Percentiles rank a stretch among this genome's conserved stretches.
Evolutionary conservation across 2,888 invertebrate species (phyloP).

Genomic region (Apodemia hepburni): DNA sequence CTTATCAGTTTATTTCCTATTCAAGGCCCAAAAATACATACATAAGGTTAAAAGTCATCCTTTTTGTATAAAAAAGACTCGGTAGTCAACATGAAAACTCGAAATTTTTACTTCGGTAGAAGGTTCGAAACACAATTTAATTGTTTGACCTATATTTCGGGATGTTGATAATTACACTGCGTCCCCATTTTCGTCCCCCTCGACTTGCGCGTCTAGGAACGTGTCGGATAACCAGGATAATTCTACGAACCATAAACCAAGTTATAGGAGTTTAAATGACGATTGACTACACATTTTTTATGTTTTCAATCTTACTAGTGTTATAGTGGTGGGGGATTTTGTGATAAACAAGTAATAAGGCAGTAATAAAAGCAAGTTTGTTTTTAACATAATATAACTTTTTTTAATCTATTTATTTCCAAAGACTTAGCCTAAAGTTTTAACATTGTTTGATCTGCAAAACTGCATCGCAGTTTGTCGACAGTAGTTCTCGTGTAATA

Average conservation of each 20-base stretch:
- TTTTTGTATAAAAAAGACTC: neutral
- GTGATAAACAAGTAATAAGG: too few relatives aligned
- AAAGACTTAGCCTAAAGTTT: too few relatives aligned
- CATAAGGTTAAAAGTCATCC: neutral
- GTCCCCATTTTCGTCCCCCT: neutral
- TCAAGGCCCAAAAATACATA: too few relatives aligned
- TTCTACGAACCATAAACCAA: neutral
- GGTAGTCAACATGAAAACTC: neutral
- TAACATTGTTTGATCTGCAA: too few relatives aligned
- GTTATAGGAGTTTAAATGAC: neutral
- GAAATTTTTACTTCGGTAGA: neutral
- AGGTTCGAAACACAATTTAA: neutral
- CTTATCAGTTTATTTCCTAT: too few relatives aligned
- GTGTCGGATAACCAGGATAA: neutral
- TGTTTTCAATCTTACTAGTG: too few relatives aligned
- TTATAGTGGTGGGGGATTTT: too few relatives aligned
- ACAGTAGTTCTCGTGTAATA: too few relatives aligned
- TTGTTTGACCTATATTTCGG: conserved; percentile 6
- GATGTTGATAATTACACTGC: neutral
- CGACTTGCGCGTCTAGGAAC: neutral
- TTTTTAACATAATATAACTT: too few relatives aligned
- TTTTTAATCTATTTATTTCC: too few relatives aligned
- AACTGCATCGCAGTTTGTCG: too few relatives aligned
- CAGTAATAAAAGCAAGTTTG: too few relatives aligned
- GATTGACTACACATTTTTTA: neutral